Base-by-base conservation (phyloP, 1,140 invertebrate genomes). In the Ips typographus region DNA sequence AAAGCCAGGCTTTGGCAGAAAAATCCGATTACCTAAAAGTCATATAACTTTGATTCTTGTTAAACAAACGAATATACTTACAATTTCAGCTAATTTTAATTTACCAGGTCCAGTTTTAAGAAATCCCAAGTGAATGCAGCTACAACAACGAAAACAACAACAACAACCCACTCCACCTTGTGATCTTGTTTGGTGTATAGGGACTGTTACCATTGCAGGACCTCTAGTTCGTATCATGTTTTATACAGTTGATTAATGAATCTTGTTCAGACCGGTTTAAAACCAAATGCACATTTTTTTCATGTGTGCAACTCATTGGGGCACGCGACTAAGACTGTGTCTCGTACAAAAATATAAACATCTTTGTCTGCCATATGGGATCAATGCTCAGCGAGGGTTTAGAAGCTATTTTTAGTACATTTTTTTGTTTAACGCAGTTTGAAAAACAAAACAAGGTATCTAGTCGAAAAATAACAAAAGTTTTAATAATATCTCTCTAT, bases 41-140 rank as follows among this genome's bases (percentile, higher is more conserved):
- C 74, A 71, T 22, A 22, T 55, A 60, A 71, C 22, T 58, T 49
- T 72, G 68, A 65, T 68, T 43, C 22, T 63, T 2, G 22, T 53
- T 40, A 39, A 8, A 53, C 2, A 49, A 41, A 63, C n/a, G 8
- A 44, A 65, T 53, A 43, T 3, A 81, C 85, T 85, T 83, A 92
- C 91, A 72, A 90, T 83, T 85, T 94, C 89, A 52, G 85, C 80
- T 1, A 92, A 74, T 83, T 93, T 94, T 4, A 92, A 80, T 1
- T 91, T 76, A 6, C 92, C 92, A 47, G 87, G 84, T 61, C 86
- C 81, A 1, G 87, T 86, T 47, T 85, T 87, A 0, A 93, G 79
- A 77, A 91, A 92, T 40, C 86, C 85, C 36, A 92, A 82, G 76
- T 93, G 88, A 65, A 94, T 78, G 76, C 91, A 93, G n/a, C 89